Base-by-base conservation (phyloP, 2,888 invertebrate species). In the Aphrophora alni region DNA sequence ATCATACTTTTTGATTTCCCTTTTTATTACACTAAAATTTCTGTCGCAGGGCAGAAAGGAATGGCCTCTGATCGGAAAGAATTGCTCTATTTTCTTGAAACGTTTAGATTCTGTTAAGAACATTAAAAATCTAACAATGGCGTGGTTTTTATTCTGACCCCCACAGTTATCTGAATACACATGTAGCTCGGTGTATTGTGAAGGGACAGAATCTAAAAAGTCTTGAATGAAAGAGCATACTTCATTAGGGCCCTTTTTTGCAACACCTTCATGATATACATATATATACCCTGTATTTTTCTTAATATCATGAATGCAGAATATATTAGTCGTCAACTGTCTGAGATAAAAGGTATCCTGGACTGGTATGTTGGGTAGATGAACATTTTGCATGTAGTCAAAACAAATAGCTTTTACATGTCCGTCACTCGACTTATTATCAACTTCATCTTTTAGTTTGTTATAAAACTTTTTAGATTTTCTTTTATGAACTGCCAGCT, bases 91-190 rank as follows among this genome's bases (percentile, higher is more conserved):
- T 28, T 77, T 75, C 4, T 74, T 14, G 77, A 85, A 85, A 38
- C 73, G 38, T 33, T 78, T 75, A n/a, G 73, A 75, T 28, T 81
- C 80, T 59, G 75, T 74, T 28, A 84, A 68, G 26, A 81, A 73
- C 21, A 76, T 17, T 21, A 82, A 69, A 26, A 82, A 70, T 59
- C 79, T 28, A 24, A 78, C 78, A 5, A 83, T 14, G 4, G 82
- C 75, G 44, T 82, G 78, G 38, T 83, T 85, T 51, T 79, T 85
- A 81, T 86, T 85, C 80, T 86, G 85, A 8, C 85, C 84, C 24
- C 82, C 82, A 82, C 86, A 86, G 27, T 85, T 84, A 78, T 86
- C 85, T 74, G 84, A 82, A 81, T 85, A 86, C 33, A 85, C 8
- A 51, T 84, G 81, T 28, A 85, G 75, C 17, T 80, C 25, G 26